phyloP scores from a whole-genome alignment of 92 coral and sea anemone genomes.

The Zoanthus sociatus region DNA sequence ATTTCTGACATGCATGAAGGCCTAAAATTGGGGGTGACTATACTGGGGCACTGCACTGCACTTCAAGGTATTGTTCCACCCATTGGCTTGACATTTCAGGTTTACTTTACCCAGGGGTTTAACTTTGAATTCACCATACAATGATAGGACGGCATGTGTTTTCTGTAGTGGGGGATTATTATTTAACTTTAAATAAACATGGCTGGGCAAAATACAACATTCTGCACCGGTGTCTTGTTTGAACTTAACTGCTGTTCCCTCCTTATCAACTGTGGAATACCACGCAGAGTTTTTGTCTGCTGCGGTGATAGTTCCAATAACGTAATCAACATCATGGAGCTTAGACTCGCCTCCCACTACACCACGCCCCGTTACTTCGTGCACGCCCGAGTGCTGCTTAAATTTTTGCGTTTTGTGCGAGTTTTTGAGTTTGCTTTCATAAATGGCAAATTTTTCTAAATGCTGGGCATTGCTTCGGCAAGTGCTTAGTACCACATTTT shows the following conservation, averaged over 20 bases:
- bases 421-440: not conserved
- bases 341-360: slow-evolving; percentile 19
- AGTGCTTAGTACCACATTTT: slow-evolving; percentile 21
- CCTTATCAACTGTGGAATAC: slow-evolving; percentile 33
- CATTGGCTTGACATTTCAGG: slow-evolving; percentile 21
- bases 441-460: not conserved
- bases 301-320: slow-evolving; percentile 48
- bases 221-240: slow-evolving; percentile 19
- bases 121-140: slow-evolving; percentile 18
- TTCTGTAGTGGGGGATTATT: slow-evolving; percentile 38
- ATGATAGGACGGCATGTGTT: slow-evolving; percentile 45
- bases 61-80: not conserved
- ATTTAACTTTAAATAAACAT: slow-evolving; percentile 35
- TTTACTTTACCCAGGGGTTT: slow-evolving; percentile 49
- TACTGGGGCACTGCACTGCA: slow-evolving; percentile 7
- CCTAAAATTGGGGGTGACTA: slow-evolving; percentile 37
- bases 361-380: slow-evolving; percentile 20
- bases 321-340: slow-evolving; percentile 3
- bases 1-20: slow-evolving; percentile 29
- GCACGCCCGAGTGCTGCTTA: slow-evolving; percentile 5
- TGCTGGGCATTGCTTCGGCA: slow-evolving; percentile 10
- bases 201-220: slow-evolving; percentile 32
- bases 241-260: slow-evolving; percentile 3
- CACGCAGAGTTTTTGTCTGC: slow-evolving; percentile 37
- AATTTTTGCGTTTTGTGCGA: not conserved